Percentiles rank a stretch among this genome's conserved stretches.
These are phyloP conservation scores for Agonopterix heracliana DNA, from an alignment of 2,888 invertebrate genomes.

Conservation along the genomic window DNA sequence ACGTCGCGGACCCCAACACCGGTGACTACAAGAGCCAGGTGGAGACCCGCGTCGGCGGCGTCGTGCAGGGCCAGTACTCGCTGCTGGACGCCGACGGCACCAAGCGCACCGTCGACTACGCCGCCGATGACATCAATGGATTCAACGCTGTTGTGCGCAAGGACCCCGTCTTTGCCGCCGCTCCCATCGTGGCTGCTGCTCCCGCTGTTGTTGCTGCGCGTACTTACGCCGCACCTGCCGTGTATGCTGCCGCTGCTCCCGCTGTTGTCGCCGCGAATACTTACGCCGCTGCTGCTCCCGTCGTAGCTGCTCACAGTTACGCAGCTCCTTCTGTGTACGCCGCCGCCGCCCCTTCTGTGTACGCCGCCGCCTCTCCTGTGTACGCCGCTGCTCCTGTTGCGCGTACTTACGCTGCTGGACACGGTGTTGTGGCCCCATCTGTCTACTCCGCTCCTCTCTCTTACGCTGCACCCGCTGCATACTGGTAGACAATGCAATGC, in stretches of 20 bases:
- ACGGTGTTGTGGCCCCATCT: constrained; percentile 49
- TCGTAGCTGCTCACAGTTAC: constrained; percentile 24
- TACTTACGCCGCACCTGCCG: constrained; percentile 18
- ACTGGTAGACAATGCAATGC: constrained; percentile 21
- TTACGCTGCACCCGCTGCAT: constrained; percentile 13
- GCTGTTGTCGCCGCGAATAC: constrained; percentile 17
- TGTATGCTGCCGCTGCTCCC: constrained; percentile 15
- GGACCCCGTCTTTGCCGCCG: constrained; percentile 55
- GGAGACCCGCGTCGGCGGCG: constrained; percentile 71
- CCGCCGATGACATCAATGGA: constrained; percentile 73
- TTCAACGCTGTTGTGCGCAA: constrained; percentile 77
- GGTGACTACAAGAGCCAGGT: constrained; percentile 76
- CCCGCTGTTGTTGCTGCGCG: constrained; percentile 21
- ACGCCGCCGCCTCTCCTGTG: constrained; percentile 9
- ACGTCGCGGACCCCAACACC: constrained; percentile 74
- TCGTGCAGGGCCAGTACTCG: constrained; percentile 74
- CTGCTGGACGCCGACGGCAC: constrained; percentile 74
- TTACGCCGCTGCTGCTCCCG: constrained; percentile 20
- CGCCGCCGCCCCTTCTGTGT: constrained; percentile 9
- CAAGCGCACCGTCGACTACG: constrained; percentile 74
- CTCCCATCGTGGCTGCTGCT: constrained; percentile 41
- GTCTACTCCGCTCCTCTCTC: constrained; percentile 14
- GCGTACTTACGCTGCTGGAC: constrained; percentile 18
- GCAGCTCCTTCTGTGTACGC: constrained; percentile 20
- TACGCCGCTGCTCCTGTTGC: constrained; percentile 13